Evolutionary conservation across 2,888 invertebrate species (phyloP).

Genomic region (Biston stratarius): DNA sequence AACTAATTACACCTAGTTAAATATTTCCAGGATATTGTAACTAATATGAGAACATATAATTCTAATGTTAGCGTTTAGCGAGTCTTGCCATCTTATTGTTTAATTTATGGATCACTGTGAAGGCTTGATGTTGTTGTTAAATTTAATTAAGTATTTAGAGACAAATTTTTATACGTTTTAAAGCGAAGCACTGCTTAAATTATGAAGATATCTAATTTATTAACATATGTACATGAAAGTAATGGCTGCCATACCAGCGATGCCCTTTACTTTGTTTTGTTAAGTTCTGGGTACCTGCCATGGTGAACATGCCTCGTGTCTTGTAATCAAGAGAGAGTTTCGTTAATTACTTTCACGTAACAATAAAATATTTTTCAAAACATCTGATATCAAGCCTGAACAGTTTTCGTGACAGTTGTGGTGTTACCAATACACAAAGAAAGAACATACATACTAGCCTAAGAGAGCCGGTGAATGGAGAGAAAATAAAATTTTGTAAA

Average conservation of each 20-base stretch:
- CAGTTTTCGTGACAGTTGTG: constrained; percentile 72
- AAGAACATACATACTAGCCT: constrained; percentile 76
- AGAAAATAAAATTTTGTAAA: constrained; percentile 84
- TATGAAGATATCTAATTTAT: neutral
- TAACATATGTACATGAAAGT: too few relatives aligned
- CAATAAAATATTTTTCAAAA: neutral
- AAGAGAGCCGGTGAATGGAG: constrained; percentile 78
- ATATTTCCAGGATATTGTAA: constrained; percentile 9
- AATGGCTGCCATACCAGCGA: too few relatives aligned
- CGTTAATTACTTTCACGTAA: too few relatives aligned
- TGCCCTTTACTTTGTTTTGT: too few relatives aligned
- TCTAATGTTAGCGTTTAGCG: constrained; percentile 84
- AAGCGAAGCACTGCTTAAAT: neutral
- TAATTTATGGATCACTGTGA: constrained; percentile 65
- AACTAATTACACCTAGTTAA: neutral
- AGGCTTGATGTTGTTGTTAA: constrained; percentile 52
- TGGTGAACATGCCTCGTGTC: too few relatives aligned
- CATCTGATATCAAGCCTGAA: constrained; percentile 55
- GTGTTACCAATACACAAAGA: constrained; percentile 85
- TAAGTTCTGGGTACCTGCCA: too few relatives aligned
- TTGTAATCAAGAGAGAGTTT: too few relatives aligned
- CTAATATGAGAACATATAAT: constrained; percentile 51
- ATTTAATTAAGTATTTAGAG: neutral
- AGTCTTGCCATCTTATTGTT: constrained; percentile 81
- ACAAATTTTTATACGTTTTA: neutral